Percentiles rank a stretch among this genome's conserved stretches.
Conservation (phyloP, 2,797 vertebrate genomes). For the Cryptoblepharus egeriae region DNA sequence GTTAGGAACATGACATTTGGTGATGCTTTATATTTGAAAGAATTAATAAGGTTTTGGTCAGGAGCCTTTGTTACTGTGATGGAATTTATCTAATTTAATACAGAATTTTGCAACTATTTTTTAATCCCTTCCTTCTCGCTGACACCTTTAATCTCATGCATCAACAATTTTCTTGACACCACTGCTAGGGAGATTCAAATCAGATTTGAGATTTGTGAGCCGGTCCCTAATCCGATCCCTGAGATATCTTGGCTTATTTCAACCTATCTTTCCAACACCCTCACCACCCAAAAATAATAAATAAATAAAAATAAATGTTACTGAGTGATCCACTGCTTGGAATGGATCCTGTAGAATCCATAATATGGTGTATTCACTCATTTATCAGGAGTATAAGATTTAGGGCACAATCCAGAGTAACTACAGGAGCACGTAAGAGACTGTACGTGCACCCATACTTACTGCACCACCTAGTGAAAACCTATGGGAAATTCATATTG, state of each 20-base stretch:
- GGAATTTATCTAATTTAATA: constrained; percentile 8
- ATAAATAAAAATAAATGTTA: neutral
- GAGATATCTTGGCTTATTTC: neutral
- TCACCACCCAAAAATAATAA: too few relatives aligned
- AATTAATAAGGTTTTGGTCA: neutral
- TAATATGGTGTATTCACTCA: neutral
- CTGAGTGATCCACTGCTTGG: neutral
- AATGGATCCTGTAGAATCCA: neutral
- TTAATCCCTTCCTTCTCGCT: constrained; percentile 20
- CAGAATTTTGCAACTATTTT: neutral
- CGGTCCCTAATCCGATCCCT: constrained; percentile 24
- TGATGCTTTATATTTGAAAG: neutral
- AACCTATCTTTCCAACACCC: neutral
- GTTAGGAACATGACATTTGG: neutral
- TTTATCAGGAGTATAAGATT: too few relatives aligned
- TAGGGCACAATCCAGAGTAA: too few relatives aligned
- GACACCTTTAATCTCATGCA: constrained; percentile 1
- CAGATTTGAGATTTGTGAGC: neutral
- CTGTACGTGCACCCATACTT: too few relatives aligned
- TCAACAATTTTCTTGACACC: constrained; percentile 11
- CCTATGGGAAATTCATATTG: too few relatives aligned
- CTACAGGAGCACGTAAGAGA: too few relatives aligned
- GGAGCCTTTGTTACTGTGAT: neutral
- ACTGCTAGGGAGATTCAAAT: constrained; percentile 24
- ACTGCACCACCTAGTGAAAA: too few relatives aligned